These are phyloP conservation scores for Smutsia gigantea DNA, from an alignment of 2,797 vertebrate species.

Conservation along the genomic window DNA sequence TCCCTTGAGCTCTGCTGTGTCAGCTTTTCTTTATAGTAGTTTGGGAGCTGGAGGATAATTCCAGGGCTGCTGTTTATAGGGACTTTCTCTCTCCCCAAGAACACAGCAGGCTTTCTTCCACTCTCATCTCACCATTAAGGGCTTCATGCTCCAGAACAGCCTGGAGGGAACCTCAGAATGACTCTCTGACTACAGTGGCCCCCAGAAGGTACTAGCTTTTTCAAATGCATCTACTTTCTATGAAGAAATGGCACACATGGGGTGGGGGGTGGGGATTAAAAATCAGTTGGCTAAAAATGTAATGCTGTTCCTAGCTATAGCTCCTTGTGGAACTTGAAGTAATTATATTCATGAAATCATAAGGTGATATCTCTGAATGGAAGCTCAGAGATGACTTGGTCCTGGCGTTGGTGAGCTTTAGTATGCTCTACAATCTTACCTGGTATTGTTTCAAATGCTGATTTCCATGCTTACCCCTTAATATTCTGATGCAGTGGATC, in stretches of 20 bases:
- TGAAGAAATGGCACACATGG: neutral
- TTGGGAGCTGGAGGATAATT: slow-evolving; percentile 62
- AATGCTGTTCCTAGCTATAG: neutral
- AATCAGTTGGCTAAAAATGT: neutral
- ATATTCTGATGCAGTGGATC: neutral
- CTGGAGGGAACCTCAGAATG: slow-evolving; percentile 18
- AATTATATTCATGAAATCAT: neutral
- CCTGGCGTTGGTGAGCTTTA: neutral
- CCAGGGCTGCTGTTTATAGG: slow-evolving; percentile 72
- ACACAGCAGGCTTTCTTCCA: slow-evolving; percentile 30
- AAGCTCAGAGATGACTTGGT: neutral
- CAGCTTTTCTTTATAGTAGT: slow-evolving; percentile 83
- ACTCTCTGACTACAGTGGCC: neutral
- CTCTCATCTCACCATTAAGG: neutral
- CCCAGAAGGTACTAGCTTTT: slow-evolving; percentile 1
- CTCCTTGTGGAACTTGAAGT: neutral
- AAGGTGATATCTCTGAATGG: neutral
- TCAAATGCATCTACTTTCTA: neutral
- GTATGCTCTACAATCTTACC: neutral
- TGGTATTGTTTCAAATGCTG: neutral
- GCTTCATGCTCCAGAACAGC: neutral
- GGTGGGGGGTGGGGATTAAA: neutral
- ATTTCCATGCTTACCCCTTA: neutral
- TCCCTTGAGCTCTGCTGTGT: slow-evolving; percentile 80
- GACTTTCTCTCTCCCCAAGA: slow-evolving; percentile 15